Conservation (phyloP, 2,888 invertebrate genomes). For the Polymixis lichenea region DNA sequence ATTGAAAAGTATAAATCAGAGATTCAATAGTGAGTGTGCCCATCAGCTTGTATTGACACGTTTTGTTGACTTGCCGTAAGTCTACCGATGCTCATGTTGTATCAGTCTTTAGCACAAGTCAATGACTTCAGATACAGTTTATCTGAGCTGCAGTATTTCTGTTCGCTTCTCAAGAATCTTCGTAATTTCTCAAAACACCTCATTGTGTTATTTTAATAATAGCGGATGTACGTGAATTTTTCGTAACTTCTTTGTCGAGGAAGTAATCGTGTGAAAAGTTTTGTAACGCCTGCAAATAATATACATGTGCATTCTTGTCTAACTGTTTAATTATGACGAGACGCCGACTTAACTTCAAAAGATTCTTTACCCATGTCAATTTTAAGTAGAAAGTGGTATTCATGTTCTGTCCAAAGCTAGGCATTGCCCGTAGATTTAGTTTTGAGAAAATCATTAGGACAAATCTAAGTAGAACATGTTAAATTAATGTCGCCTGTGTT, state of each 20-base stretch:
- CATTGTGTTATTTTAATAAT: conserved; percentile 82
- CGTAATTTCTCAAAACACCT: conserved; percentile 79
- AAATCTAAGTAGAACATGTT: neutral
- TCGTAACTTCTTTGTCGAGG: conserved; percentile 87
- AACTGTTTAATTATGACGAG: conserved; percentile 67
- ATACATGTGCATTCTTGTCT: conserved; percentile 72
- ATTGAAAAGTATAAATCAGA: conserved; percentile 42
- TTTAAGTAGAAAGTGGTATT: conserved; percentile 59
- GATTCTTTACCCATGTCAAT: conserved; percentile 54
- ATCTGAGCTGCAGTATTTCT: conserved; percentile 46
- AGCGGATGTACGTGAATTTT: conserved; percentile 85
- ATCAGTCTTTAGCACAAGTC: conserved; percentile 59
- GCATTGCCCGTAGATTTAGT: neutral
- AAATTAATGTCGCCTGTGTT: conserved; percentile 22
- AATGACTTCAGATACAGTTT: conserved; percentile 67
- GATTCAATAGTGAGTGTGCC: conserved; percentile 11
- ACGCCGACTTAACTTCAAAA: conserved; percentile 61
- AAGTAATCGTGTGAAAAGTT: conserved; percentile 87
- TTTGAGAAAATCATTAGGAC: neutral
- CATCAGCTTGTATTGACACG: conserved; percentile 45
- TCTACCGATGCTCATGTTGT: conserved; percentile 39
- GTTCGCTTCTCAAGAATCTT: conserved; percentile 78
- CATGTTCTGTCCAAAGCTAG: neutral
- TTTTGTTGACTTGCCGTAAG: conserved; percentile 49
- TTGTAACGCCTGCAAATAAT: conserved; percentile 70